Evolutionary conservation across 2,113 vertebrate species (phyloP).

Genomic region (Sprattus sprattus): DNA sequence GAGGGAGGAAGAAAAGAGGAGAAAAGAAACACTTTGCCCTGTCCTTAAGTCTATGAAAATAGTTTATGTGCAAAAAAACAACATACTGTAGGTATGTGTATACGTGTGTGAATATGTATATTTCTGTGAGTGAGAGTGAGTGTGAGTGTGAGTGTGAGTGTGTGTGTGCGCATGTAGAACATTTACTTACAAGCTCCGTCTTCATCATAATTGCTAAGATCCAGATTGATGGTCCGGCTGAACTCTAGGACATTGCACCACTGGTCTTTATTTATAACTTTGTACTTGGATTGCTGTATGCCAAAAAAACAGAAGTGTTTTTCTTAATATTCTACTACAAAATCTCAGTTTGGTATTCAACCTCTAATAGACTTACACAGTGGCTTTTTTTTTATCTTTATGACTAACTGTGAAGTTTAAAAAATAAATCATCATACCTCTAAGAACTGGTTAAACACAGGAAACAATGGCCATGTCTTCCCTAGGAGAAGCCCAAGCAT

Average conservation of each 20-base stretch:
- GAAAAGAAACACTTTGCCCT: background rate
- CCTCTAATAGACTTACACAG: background rate
- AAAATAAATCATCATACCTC: conserved; percentile 75
- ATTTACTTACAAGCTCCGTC: conserved; percentile 93
- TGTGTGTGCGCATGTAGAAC: background rate
- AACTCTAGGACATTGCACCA: conserved; percentile 99
- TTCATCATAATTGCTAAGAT: conserved; percentile 99
- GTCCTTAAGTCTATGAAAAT: background rate
- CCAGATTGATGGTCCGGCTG: conserved; percentile 97
- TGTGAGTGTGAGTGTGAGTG: background rate
- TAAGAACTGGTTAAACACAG: conserved; percentile 98
- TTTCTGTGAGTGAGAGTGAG: background rate
- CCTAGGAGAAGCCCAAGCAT: conserved; percentile 98
- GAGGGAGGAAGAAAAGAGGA: background rate
- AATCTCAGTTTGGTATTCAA: background rate
- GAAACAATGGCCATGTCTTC: conserved; percentile 98
- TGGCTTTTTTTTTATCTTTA: background rate
- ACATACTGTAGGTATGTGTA: background rate
- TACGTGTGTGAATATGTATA: background rate
- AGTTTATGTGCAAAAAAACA: background rate
- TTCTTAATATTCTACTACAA: background rate
- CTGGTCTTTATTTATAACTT: conserved; percentile 99
- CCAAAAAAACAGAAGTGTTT: conserved; percentile 33
- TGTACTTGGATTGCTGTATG: conserved; percentile 96
- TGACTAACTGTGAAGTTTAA: background rate